These are phyloP conservation scores for Menura novaehollandiae DNA, from an alignment of 2,113 vertebrate species.

Conservation along the genomic window DNA sequence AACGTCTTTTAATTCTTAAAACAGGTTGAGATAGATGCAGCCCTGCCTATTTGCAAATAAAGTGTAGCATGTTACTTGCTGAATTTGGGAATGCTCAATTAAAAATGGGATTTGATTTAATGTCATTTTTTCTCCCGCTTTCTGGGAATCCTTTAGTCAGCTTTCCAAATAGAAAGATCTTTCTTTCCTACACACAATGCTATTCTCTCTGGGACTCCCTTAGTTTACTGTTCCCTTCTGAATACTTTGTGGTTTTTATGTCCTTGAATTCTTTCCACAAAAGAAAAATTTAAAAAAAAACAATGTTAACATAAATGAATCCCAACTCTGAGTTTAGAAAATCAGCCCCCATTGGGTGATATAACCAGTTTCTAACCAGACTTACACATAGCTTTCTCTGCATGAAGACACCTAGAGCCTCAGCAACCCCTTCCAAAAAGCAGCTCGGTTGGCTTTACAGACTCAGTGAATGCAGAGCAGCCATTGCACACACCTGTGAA, in stretches of 20 bases:
- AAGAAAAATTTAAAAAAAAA: background rate
- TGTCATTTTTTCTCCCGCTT: background rate
- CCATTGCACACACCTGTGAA: background rate
- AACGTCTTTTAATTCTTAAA: background rate
- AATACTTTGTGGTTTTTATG: rapidly evolving
- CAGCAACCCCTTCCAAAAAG: background rate
- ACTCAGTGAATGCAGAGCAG: background rate
- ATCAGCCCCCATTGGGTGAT: background rate
- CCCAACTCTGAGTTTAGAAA: background rate
- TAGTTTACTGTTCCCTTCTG: background rate
- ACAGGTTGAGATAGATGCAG: background rate
- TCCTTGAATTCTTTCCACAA: background rate
- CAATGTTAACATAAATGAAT: background rate
- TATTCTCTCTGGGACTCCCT: background rate
- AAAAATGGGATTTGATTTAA: background rate
- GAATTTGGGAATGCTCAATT: background rate
- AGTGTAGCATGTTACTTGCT: background rate
- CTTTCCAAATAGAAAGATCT: background rate
- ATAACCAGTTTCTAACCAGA: background rate
- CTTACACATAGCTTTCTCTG: background rate
- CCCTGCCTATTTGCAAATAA: background rate
- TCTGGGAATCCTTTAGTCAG: background rate
- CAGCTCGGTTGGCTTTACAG: background rate
- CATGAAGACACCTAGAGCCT: background rate
- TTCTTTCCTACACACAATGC: background rate